A percentile compares a stretch with the other conserved stretches of the same genome.
phyloP scores from a whole-genome alignment of 1,140 invertebrate genomes.

The Conopomorpha cramerella region DNA sequence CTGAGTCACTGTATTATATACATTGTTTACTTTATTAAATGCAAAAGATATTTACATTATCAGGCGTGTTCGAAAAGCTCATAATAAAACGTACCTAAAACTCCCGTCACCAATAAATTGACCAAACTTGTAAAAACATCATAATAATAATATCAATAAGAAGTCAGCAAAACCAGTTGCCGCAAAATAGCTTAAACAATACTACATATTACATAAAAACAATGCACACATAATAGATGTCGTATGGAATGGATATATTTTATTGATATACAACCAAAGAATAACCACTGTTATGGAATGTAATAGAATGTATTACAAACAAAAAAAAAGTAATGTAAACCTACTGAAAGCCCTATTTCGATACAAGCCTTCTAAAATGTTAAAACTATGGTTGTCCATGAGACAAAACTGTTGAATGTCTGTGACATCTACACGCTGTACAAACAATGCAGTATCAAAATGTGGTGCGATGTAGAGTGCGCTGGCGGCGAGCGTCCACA shows the following conservation, averaged over 20 bases:
- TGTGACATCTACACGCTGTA: slow-evolving; percentile 35
- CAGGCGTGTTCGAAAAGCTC: slow-evolving; percentile 42
- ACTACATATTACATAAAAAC: too few relatives aligned
- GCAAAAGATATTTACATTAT: slow-evolving; percentile 55
- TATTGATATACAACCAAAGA: too few relatives aligned
- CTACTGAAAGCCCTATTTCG: slow-evolving; percentile 19
- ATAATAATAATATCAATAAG: too few relatives aligned
- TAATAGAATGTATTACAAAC: too few relatives aligned
- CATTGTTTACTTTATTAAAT: slow-evolving; percentile 27
- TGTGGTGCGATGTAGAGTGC: slow-evolving; percentile 8
- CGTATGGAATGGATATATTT: too few relatives aligned
- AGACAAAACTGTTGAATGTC: slow-evolving; percentile 22
- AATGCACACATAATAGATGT: too few relatives aligned
- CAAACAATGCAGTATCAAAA: slow-evolving; percentile 28
- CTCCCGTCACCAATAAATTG: too few relatives aligned
- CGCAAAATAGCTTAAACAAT: too few relatives aligned
- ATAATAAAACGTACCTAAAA: too few relatives aligned
- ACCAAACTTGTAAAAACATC: too few relatives aligned
- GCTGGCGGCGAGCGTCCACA: slow-evolving; percentile 12
- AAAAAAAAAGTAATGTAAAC: slow-evolving; percentile 11
- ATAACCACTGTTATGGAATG: too few relatives aligned
- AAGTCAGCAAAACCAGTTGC: too few relatives aligned
- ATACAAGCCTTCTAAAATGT: slow-evolving; percentile 19
- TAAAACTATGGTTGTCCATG: slow-evolving; percentile 23
- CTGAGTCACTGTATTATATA: slow-evolving; percentile 34